Base-by-base conservation (phyloP, 2,888 invertebrate genomes). In the Mythimna albipuncta region DNA sequence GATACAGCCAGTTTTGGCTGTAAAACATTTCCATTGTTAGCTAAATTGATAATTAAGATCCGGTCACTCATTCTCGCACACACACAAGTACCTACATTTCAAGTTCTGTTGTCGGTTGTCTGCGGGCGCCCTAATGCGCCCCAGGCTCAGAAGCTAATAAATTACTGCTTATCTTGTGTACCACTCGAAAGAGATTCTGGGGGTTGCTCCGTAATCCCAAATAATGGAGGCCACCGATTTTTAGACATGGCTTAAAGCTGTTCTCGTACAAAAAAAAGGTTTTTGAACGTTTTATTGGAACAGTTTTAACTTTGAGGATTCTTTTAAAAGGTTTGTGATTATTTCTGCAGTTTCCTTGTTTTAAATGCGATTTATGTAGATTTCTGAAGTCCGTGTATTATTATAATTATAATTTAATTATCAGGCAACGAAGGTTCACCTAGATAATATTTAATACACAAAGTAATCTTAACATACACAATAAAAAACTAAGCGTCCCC, bases 101-200 rank as follows among this genome's bases (percentile, higher is more conserved):
- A 44, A 44, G 9, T 10, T 26, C 6, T 38, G 32, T 54, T 21
- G 26, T 38, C 16, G 41, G 3, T 1, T 9, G 52, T 61, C 11
- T 69, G 59, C 16, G 1, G 19, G 21, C 21, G 3, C 32, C 71
- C 38, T 75, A 71, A 81, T 75, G 66, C 64, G 75, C 68, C 38
- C 21, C 50, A 47, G 64, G 82, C 79, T 84, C 75, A 76, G 77
- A 58, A 75, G 74, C 82, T 85, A 87, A 89, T 88, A 88, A 89
- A 89, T 89, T 87, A 85, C 84, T 75, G 77, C 87, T 86, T 88
- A 88, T 88, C 87, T 85, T 90, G 88, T 88, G 83, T 85, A 86
- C 88, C 86, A 86, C 86, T 90, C 89, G 87, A 88, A 88, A 87
- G 87, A 88, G 89, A 89, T 90, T 89, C 81, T 65, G 77, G 79